phyloP scores from a whole-genome alignment of 2,888 invertebrate genomes.

The Tetropium fuscum region DNA sequence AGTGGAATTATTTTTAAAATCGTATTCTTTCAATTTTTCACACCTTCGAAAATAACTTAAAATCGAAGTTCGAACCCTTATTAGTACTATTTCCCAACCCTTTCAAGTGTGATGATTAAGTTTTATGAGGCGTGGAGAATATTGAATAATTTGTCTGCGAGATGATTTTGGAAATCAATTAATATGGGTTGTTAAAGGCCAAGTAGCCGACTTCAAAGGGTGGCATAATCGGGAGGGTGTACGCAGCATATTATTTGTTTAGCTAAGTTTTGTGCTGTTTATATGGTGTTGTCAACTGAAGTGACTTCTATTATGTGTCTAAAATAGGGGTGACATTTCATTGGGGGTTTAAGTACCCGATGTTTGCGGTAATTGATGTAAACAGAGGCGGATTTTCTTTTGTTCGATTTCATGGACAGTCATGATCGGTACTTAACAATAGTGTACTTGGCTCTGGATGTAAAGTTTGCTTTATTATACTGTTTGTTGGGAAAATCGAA shows the following conservation, averaged over 20 bases:
- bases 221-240: constrained; percentile 2
- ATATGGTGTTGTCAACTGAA: constrained; percentile 14
- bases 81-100: constrained; percentile 13
- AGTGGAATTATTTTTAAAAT: constrained; percentile 2
- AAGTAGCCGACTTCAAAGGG: constrained; percentile 5
- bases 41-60: background rate
- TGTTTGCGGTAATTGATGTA: background rate
- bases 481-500: no score
- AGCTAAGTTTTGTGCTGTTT: constrained; percentile 2
- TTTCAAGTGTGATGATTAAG: constrained; percentile 3
- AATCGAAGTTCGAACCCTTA: constrained; percentile 11
- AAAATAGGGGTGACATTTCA: constrained; percentile 18
- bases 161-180: constrained; percentile 12
- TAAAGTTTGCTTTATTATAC: no score
- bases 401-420: no score
- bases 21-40: constrained; percentile 19
- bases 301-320: constrained; percentile 15
- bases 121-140: constrained; percentile 20
- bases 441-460: no score
- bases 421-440: no score
- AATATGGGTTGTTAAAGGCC: background rate
- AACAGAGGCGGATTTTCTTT: no score
- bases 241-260: background rate
- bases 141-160: constrained; percentile 22
- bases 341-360: constrained; percentile 3